Percentiles rank a stretch among this genome's conserved stretches.
phyloP scores from a whole-genome alignment of 2,113 vertebrate species.

The Melospiza melodia region DNA sequence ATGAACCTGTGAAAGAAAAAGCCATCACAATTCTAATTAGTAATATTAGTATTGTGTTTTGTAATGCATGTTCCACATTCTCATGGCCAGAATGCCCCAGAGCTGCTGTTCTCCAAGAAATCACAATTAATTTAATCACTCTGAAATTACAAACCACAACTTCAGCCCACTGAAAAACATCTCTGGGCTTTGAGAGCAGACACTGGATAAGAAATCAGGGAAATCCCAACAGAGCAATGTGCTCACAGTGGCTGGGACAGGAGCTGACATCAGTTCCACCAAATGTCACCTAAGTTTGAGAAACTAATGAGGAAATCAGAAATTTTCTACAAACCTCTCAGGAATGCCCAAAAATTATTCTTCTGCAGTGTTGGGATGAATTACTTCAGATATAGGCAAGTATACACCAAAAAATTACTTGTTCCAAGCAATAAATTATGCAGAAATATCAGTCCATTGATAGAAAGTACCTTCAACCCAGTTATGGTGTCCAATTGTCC shows the following conservation, averaged over 20 bases:
- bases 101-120: background rate
- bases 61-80: background rate
- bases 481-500: background rate
- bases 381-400: background rate
- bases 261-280: background rate
- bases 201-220: background rate
- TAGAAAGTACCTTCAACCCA: background rate
- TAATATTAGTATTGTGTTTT: background rate
- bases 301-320: background rate
- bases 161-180: background rate
- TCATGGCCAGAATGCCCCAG: background rate
- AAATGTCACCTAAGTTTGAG: background rate
- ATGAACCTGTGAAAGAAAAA: background rate
- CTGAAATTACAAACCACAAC: background rate
- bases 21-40: constrained; percentile 5
- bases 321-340: background rate
- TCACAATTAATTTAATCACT: background rate
- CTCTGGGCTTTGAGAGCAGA: background rate
- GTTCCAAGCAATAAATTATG: background rate
- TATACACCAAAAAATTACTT: background rate
- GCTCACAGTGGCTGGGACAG: background rate
- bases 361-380: background rate
- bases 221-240: background rate
- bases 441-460: background rate
- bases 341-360: background rate